Base-by-base conservation (phyloP, 1,140 invertebrate genomes). In the Paraescarpia echinospica region DNA sequence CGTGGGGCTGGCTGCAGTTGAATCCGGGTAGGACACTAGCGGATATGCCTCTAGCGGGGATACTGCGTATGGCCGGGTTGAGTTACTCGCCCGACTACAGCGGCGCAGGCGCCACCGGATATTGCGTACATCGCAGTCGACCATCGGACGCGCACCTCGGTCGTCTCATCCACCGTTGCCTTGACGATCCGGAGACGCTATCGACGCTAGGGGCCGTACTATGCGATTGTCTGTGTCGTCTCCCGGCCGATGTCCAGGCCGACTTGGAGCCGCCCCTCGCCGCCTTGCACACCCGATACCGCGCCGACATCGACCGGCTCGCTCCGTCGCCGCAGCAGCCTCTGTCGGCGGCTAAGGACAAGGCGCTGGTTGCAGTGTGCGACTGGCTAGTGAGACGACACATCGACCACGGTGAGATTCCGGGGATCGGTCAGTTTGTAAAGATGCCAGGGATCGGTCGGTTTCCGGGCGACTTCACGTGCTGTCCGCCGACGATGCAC, bases 1-100 rank as follows among this genome's bases (percentile, higher is more conserved):
- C 93, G 18, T 93, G 93, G 93, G 92, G 92, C 5, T 93, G 93
- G 93, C 31, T 92, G 27, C 92, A 92, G 35, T 27, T 35, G 35
- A 92, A 93, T 59, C 88, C 41, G 4, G 59, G 59, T 5, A 91
- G 92, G 48, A 91, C 35, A 4, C 77, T 91, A 22, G 27, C 31
- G 34, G 92, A 93, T 33, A 91, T 93, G 35, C 93, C 93, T 0
- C 89, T 93, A 34, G 88, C 22, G 12, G 41, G 48, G 31, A 88
- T 92, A 35, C 90, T 93, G 33, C 33, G 34, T 1, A 33, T n/a
- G 18, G 92, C 51, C 33, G 93, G 93, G 9, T 1, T 93, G 27
- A 35, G 77, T n/a, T 93, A 89, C 89, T 41, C 93, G 27, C 59
- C 59, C 59, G 59, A 77, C 0, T 77, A 77, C 18, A 89, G 48